phyloP scores from a whole-genome alignment of 2,888 invertebrate genomes.

The Formica aserva region DNA sequence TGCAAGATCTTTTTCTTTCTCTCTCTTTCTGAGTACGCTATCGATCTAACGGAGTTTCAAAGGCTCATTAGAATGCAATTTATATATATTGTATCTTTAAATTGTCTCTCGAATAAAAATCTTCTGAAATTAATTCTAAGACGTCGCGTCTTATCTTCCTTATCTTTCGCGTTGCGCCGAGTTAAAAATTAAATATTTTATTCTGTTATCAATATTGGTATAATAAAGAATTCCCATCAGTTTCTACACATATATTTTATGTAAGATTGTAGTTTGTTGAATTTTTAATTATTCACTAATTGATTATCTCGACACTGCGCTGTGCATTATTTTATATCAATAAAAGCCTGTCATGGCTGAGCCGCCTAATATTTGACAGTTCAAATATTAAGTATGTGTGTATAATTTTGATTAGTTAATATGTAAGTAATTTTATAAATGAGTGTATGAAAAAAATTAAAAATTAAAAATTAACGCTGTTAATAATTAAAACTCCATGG shows the following conservation, averaged over 20 bases:
- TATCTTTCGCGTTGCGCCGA: neutral
- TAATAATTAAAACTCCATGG: no score
- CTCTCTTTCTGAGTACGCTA: conserved; percentile 15
- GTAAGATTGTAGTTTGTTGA: neutral
- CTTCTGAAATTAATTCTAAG: conserved; percentile 7
- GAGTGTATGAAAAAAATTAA: no score
- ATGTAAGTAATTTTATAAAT: no score
- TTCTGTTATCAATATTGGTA: neutral
- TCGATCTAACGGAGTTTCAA: conserved; percentile 37
- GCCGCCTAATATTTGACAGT: no score
- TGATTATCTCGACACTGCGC: no score
- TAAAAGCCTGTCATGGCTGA: no score
- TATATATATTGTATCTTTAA: conserved; percentile 14
- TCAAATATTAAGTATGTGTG: no score
- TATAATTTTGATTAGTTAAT: no score
- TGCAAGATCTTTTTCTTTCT: conserved; percentile 21
- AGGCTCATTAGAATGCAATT: conserved; percentile 43
- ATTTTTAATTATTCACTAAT: neutral
- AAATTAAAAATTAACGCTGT: no score
- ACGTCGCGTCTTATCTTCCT: neutral
- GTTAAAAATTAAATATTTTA: conserved; percentile 7
- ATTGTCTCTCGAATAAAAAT: conserved; percentile 1
- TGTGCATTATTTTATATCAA: no score
- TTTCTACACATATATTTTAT: neutral
- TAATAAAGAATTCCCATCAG: neutral